These are phyloP conservation scores for Ailurus styani DNA, from an alignment of 2,113 vertebrate genomes.

Conservation along the genomic window DNA sequence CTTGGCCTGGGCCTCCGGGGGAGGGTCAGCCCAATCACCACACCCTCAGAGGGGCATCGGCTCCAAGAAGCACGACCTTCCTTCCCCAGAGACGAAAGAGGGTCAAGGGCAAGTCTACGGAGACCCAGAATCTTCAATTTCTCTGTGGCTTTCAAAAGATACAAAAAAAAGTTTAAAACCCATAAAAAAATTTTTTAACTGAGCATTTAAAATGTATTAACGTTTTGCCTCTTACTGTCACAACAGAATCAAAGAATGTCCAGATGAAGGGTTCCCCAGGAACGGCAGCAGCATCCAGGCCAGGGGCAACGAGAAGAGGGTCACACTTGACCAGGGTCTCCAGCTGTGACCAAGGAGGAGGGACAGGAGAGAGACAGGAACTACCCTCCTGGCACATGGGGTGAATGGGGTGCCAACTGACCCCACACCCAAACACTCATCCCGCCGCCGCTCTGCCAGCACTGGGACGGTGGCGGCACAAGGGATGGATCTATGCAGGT, in stretches of 20 bases:
- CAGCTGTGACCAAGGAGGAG: rapidly evolving
- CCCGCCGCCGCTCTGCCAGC: neutral
- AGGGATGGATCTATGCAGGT: rapidly evolving
- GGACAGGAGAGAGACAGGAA: neutral
- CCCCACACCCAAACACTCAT: rapidly evolving
- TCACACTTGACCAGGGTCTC: rapidly evolving
- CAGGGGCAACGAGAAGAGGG: neutral
- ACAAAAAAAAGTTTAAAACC: neutral
- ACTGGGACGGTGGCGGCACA: rapidly evolving
- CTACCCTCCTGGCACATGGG: rapidly evolving
- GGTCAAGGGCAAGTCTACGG: neutral
- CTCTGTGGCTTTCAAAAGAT: neutral
- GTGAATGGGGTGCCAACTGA: rapidly evolving
- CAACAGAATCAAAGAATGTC: rapidly evolving
- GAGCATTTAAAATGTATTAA: no score
- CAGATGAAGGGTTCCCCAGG: neutral
- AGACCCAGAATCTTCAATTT: neutral
- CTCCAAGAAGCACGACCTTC: no score
- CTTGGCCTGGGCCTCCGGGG: neutral
- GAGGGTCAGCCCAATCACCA: no score
- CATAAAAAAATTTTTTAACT: neutral
- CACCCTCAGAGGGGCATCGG: neutral
- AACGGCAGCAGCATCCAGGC: neutral
- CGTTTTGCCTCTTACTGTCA: neutral
- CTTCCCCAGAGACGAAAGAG: neutral